Evolutionary conservation across 1,140 invertebrate genomes (phyloP).

Genomic region (Pogonomyrmex barbatus): DNA sequence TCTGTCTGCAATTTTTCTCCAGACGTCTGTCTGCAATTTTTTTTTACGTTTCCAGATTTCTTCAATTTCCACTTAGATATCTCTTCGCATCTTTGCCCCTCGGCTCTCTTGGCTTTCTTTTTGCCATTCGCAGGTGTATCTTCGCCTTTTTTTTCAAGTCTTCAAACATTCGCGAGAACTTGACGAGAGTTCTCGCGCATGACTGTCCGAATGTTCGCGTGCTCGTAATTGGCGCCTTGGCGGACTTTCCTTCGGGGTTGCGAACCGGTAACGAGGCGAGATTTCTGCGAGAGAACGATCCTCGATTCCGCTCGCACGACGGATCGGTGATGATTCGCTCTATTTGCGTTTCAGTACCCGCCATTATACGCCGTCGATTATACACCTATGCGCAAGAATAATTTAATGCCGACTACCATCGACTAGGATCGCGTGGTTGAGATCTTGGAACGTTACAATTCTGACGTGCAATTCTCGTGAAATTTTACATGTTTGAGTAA

Average conservation of each 20-base stretch:
- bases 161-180: slow-evolving; percentile 70
- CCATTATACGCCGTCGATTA: slow-evolving; percentile 63
- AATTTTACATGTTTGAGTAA: slow-evolving; percentile 1
- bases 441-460: background rate
- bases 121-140: slow-evolving; percentile 1
- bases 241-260: slow-evolving; percentile 64
- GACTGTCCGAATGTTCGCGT: slow-evolving; percentile 70
- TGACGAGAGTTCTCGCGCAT: slow-evolving; percentile 70
- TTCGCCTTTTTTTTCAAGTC: background rate
- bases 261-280: slow-evolving; percentile 74
- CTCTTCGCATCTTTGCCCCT: background rate
- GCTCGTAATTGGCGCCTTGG: slow-evolving; percentile 74
- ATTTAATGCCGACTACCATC: slow-evolving; percentile 69
- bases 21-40: background rate
- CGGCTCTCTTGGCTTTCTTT: background rate
- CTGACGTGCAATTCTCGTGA: background rate
- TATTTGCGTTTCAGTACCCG: slow-evolving; percentile 71
- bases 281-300: slow-evolving; percentile 64
- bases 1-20: background rate
- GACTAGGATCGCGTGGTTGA: slow-evolving; percentile 13
- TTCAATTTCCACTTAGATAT: background rate
- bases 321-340: slow-evolving; percentile 59
- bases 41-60: background rate
- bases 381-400: slow-evolving; percentile 58
- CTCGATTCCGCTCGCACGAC: slow-evolving; percentile 48